Base-by-base conservation (phyloP, 2,888 invertebrate genomes). In the Noctua pronuba region DNA sequence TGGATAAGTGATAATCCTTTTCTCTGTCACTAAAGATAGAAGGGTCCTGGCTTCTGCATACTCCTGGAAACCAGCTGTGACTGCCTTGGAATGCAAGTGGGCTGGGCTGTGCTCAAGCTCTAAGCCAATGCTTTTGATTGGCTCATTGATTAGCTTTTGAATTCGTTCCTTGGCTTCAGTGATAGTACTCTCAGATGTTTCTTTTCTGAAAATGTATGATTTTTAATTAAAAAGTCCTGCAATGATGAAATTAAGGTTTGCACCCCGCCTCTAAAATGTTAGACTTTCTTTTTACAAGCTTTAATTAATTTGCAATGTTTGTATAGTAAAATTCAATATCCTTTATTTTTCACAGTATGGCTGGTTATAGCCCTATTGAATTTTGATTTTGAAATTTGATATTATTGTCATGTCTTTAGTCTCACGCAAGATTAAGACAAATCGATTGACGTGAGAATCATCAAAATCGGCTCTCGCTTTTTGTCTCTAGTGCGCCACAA, bases 11-110 rank as follows among this genome's bases (percentile, higher is more conserved):
- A 98, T 97, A 11, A 99, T 95, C 18, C 91, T 93, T 73, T 97
- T 97, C 24, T 95, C 95, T 82, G 97, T 97, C 84, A 98, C 94
- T 88, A 98, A 98, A 77, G 98, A 97, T 90, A 97, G 98, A 86
- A 99, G 98, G 10, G 98, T 98, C 68, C 98, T 96, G 0, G 99
- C 99, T 95, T 99, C 99, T 73, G 99, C 97, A 89, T 98, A 99
- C 94, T 99, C 99, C 92, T 99, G 98, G 77, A 96, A 94, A 7
- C 96, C 97, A 44, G 94, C 94, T 10, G 96, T 95, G 1, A 96
- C 93, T 0, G 96, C 96, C 38, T 93, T 90, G 2, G 92, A 91
- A 78, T 95, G 95, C 60, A 95, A 88, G 77, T 95, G 98, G 0
- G 97, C 97, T 91, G 99, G 98, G 85, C 97, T 97, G 72, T 97